Percentiles rank a stretch among this genome's conserved stretches.
These are phyloP conservation scores for Catonia carolina DNA, from an alignment of 2,888 invertebrate species.

Conservation along the genomic window DNA sequence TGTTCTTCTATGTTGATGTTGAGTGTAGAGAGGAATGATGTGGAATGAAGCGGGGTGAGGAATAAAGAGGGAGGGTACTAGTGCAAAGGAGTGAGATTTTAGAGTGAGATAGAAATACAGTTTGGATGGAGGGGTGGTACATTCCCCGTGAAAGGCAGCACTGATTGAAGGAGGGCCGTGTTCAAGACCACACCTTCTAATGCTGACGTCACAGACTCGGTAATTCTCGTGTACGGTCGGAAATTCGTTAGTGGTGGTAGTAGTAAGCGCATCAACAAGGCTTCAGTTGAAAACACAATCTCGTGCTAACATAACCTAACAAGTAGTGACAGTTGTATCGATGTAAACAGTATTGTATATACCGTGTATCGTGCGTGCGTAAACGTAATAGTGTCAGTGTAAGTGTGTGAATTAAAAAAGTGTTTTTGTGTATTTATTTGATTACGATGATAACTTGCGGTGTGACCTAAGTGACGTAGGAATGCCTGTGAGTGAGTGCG, in stretches of 20 bases:
- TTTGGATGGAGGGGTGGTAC: no score
- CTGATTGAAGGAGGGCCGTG: slow-evolving; percentile 5
- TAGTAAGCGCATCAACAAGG: neutral
- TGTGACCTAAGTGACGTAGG: neutral
- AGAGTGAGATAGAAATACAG: no score
- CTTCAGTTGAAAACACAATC: slow-evolving; percentile 5
- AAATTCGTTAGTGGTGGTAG: neutral
- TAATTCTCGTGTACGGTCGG: neutral
- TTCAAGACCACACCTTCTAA: neutral
- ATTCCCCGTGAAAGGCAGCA: neutral
- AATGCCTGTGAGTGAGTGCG: neutral
- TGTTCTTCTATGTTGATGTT: no score
- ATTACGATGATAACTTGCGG: neutral
- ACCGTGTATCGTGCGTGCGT: neutral
- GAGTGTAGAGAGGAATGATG: no score
- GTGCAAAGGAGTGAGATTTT: no score
- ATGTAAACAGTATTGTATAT: neutral
- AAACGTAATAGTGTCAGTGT: neutral
- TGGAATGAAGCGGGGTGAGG: no score
- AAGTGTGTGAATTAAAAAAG: neutral
- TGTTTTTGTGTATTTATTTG: neutral
- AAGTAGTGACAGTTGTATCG: neutral
- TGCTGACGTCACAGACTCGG: slow-evolving; percentile 1
- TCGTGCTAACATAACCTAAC: slow-evolving; percentile 10
- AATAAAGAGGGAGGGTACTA: no score